These are phyloP conservation scores for Lasioglossum leucozonium DNA, from an alignment of 2,888 invertebrate species.

Conservation along the genomic window DNA sequence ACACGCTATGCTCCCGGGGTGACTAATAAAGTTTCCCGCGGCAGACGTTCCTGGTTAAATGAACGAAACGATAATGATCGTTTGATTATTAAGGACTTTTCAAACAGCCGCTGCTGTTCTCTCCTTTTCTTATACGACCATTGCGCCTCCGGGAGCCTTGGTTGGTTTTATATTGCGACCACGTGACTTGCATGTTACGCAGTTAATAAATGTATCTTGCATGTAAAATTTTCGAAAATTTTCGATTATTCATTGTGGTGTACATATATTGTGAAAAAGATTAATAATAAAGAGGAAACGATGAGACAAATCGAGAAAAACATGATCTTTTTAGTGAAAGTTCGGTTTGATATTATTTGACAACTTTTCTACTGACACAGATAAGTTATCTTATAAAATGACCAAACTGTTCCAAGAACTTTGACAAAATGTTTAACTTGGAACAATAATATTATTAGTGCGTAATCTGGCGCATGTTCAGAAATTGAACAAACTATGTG, in stretches of 20 bases:
- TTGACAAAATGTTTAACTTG: no score
- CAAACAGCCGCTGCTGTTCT: conserved; percentile 9
- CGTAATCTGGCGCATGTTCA: not conserved
- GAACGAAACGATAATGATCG: conserved; percentile 40
- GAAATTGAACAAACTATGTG: not conserved
- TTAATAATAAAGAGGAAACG: no score
- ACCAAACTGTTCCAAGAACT: not conserved
- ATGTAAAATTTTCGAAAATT: not conserved
- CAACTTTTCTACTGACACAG: no score
- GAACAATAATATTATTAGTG: not conserved
- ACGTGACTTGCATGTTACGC: not conserved
- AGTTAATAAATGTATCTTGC: not conserved
- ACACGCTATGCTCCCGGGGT: conserved; percentile 7
- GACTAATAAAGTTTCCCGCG: conserved; percentile 39
- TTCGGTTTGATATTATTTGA: no score
- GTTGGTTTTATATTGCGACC: not conserved
- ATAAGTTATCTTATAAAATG: not conserved
- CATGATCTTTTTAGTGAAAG: no score
- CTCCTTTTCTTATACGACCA: no score
- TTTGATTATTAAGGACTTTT: conserved; percentile 7
- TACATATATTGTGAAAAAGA: no score
- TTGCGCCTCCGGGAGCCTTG: not conserved
- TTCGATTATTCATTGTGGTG: not conserved
- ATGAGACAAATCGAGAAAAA: no score
- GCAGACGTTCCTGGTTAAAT: conserved; percentile 58